A percentile compares a stretch with the other conserved stretches of the same genome.
Conservation (phyloP, 2,113 vertebrate genomes). For the Colaptes auratus region DNA sequence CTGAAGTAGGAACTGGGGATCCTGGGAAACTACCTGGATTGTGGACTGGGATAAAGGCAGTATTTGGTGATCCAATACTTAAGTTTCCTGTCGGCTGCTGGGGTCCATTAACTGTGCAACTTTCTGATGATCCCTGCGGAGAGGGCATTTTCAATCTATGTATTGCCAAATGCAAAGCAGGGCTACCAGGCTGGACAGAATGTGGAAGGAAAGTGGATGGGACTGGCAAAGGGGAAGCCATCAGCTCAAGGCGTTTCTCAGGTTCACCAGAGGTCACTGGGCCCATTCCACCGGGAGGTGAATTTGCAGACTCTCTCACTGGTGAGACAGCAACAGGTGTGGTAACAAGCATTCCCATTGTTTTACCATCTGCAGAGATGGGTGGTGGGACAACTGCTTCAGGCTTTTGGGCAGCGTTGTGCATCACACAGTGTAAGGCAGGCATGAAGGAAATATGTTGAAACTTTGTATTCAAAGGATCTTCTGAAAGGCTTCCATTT, state of each 20-base stretch:
- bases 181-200: slow-evolving; percentile 70
- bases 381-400: slow-evolving; percentile 74
- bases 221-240: slow-evolving; percentile 72
- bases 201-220: slow-evolving; percentile 80
- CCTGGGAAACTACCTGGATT: slow-evolving; percentile 79
- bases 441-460: slow-evolving; percentile 83
- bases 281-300: slow-evolving; percentile 69
- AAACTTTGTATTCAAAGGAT: slow-evolving; percentile 75
- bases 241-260: slow-evolving; percentile 81
- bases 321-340: slow-evolving; percentile 75
- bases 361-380: slow-evolving; percentile 80
- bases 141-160: slow-evolving; percentile 85
- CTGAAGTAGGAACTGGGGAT: slow-evolving; percentile 75
- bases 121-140: slow-evolving; percentile 76
- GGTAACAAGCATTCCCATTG: slow-evolving; percentile 79
- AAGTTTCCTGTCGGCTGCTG: slow-evolving; percentile 78
- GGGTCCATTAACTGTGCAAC: slow-evolving; percentile 69
- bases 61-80: slow-evolving; percentile 79
- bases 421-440: slow-evolving; percentile 83
- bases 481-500: slow-evolving; percentile 67
- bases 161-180: slow-evolving; percentile 82
- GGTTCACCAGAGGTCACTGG: slow-evolving; percentile 71
- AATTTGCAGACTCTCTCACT: slow-evolving; percentile 66
- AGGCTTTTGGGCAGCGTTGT: slow-evolving; percentile 79
- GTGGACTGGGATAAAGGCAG: slow-evolving; percentile 82